Conservation (phyloP, 2,797 vertebrate genomes). For the Phataginus tetradactyla region DNA sequence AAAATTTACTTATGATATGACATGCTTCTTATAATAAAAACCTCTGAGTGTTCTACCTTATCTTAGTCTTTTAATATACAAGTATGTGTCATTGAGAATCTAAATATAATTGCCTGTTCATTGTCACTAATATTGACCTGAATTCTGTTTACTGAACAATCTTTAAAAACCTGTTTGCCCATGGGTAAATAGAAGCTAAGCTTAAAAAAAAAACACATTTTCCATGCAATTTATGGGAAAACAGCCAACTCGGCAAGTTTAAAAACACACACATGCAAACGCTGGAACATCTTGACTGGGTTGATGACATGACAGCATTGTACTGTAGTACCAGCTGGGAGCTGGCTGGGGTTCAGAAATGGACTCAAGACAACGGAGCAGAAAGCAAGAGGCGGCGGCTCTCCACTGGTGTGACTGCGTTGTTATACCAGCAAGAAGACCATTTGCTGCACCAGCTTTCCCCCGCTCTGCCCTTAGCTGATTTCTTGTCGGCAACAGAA, state of each 20-base stretch:
- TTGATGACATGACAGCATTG: conserved; percentile 62
- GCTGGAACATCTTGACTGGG: conserved; percentile 33
- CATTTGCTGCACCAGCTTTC: conserved; percentile 70
- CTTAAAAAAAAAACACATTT: neutral
- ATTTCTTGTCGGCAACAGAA: conserved; percentile 67
- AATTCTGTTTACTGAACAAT: conserved; percentile 1
- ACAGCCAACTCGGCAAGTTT: conserved; percentile 65
- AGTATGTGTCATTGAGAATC: neutral
- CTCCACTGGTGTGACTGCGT: conserved; percentile 10
- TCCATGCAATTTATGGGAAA: conserved; percentile 45
- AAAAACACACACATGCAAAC: neutral
- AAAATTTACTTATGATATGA: neutral
- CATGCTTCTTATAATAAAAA: neutral
- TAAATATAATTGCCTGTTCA: neutral
- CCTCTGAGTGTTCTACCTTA: neutral
- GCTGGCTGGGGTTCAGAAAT: conserved; percentile 60
- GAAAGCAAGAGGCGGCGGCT: conserved; percentile 18
- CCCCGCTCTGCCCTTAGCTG: conserved; percentile 49
- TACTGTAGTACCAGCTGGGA: neutral
- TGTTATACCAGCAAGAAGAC: conserved; percentile 69
- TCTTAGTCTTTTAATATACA: neutral
- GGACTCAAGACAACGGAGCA: conserved; percentile 45
- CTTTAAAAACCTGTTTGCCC: neutral
- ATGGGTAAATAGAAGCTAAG: neutral
- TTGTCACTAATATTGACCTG: neutral